Percentiles rank a stretch among this genome's conserved stretches.
Conservation (phyloP, 2,113 vertebrate genomes). For the Callaeas wilsoni region DNA sequence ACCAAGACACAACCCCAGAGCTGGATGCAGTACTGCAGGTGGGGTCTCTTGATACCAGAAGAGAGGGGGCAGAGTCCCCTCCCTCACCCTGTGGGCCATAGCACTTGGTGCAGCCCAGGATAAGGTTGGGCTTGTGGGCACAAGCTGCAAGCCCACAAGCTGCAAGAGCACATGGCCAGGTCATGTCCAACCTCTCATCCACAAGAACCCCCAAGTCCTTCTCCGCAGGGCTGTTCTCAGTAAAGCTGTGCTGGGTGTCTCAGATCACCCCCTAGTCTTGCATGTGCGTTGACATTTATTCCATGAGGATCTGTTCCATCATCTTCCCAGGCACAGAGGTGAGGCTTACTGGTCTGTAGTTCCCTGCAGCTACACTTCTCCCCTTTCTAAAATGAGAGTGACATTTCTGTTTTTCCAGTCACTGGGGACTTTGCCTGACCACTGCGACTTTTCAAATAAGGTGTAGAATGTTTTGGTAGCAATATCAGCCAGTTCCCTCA, state of each 20-base stretch:
- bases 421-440: accelerated
- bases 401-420: background rate
- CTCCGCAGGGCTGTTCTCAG: background rate
- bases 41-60: background rate
- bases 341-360: background rate
- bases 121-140: background rate
- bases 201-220: background rate
- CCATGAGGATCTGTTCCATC: background rate
- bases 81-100: background rate
- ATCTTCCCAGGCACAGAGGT: background rate
- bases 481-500: background rate
- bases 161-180: accelerated
- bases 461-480: background rate
- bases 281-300: background rate
- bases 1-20: no score
- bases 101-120: background rate
- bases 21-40: background rate
- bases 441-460: background rate
- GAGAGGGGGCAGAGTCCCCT: background rate
- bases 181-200: background rate
- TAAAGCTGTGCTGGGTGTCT: background rate
- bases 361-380: background rate
- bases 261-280: background rate
- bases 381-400: background rate
- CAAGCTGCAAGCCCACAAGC: no score